Percentiles rank a stretch among this genome's conserved stretches.
Conservation (phyloP, 2,797 vertebrate genomes). For the Bovichtus diacanthus region DNA sequence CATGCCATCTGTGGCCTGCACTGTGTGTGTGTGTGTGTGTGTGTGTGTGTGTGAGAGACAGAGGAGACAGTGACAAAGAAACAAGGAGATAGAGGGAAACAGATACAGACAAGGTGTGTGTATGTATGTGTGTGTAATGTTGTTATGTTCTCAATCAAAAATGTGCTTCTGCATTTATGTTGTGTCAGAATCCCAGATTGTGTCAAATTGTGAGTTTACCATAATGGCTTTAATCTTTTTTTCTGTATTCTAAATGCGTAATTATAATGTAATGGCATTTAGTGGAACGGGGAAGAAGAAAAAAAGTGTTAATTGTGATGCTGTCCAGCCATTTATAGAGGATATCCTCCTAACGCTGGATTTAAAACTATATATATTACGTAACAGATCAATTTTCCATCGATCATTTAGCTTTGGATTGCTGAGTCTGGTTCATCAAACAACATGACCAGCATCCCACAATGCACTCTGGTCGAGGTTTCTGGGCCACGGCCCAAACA, state of each 20-base stretch:
- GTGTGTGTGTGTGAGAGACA: constrained; percentile 43
- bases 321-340: neutral
- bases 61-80: constrained; percentile 63
- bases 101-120: constrained; percentile 17
- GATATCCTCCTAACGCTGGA: neutral
- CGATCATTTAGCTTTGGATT: neutral
- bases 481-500: neutral
- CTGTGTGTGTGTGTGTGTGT: constrained; percentile 43
- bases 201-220: neutral
- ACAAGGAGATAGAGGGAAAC: constrained; percentile 44
- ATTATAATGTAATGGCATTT: neutral
- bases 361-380: neutral
- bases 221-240: neutral
- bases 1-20: constrained; percentile 81
- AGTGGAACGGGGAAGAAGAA: neutral
- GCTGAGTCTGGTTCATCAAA: constrained; percentile 6
- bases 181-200: neutral
- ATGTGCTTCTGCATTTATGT: neutral
- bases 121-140: neutral
- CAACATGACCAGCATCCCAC: neutral
- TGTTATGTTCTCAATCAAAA: constrained; percentile 14
- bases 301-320: neutral
- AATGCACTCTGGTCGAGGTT: constrained; percentile 5
- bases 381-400: neutral
- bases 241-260: neutral